A percentile compares a stretch with the other conserved stretches of the same genome.
These are phyloP conservation scores for Astyanax mexicanus DNA, from an alignment of 2,797 vertebrate genomes.

Conservation along the genomic window DNA sequence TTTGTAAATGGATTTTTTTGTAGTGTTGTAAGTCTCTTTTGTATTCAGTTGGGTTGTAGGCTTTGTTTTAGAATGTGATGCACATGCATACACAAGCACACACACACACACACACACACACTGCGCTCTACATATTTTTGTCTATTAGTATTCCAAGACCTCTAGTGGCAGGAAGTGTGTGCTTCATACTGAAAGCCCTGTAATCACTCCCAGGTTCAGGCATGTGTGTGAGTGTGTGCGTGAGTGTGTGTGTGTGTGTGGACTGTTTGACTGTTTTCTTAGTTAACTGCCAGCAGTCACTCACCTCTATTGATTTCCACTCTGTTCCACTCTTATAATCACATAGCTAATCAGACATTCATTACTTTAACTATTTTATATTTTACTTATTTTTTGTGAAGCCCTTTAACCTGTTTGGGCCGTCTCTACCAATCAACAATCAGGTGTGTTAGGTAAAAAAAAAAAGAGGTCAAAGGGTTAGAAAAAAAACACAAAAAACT, in stretches of 20 bases:
- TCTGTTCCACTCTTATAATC: background rate
- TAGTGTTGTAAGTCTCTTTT: no score
- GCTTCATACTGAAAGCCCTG: background rate
- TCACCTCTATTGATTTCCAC: background rate
- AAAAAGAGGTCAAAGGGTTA: no score
- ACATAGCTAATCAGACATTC: background rate
- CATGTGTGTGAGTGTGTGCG: background rate
- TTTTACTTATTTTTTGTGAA: no score
- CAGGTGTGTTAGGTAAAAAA: no score
- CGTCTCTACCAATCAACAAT: no score
- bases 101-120: background rate
- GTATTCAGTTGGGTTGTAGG: background rate
- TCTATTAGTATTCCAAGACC: background rate
- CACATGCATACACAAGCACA: background rate
- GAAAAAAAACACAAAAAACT: no score
- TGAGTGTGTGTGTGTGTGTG: conserved; percentile 21
- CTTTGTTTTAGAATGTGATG: background rate
- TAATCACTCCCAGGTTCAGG: conserved; percentile 3
- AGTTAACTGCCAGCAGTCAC: background rate
- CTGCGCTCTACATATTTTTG: background rate
- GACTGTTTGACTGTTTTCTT: conserved; percentile 27
- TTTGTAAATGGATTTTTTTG: no score
- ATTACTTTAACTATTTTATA: no score
- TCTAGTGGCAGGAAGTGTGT: conserved; percentile 8
- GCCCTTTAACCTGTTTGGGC: no score